Percentiles rank a stretch among this genome's conserved stretches.
phyloP scores from a whole-genome alignment of 1,140 invertebrate genomes.

The Propsilocerus akamusi region DNA sequence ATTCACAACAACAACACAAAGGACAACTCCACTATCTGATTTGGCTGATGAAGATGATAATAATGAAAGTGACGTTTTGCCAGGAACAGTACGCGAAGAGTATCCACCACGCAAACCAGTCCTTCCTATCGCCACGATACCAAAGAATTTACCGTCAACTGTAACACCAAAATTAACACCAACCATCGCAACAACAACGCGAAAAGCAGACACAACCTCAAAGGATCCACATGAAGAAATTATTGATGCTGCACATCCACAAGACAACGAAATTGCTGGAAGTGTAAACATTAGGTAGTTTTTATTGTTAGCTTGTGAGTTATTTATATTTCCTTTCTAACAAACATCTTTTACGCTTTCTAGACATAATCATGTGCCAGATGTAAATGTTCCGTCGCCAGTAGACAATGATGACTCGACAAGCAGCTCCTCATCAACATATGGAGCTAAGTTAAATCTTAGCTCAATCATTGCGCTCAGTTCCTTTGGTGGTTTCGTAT shows the following conservation, averaged over 20 bases:
- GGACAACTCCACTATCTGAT: neutral
- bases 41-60: slow-evolving; percentile 12
- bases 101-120: slow-evolving; percentile 19
- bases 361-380: slow-evolving; percentile 28
- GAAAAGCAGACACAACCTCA: slow-evolving; percentile 12
- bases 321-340: slow-evolving; percentile 24
- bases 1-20: slow-evolving; percentile 21
- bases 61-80: slow-evolving; percentile 18
- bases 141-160: slow-evolving; percentile 14
- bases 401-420: slow-evolving; percentile 37
- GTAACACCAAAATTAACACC: slow-evolving; percentile 11
- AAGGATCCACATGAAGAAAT: slow-evolving; percentile 27
- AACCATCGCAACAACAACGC: slow-evolving; percentile 9
- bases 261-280: slow-evolving; percentile 34
- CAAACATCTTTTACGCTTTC: slow-evolving; percentile 10
- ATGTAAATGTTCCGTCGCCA: slow-evolving; percentile 44
- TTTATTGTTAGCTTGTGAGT: too few species aligned
- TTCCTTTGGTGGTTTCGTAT: slow-evolving; percentile 77
- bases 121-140: slow-evolving; percentile 15
- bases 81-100: slow-evolving; percentile 22
- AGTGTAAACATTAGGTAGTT: slow-evolving; percentile 26
- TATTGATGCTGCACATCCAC: slow-evolving; percentile 40
- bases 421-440: slow-evolving; percentile 33
- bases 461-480: slow-evolving; percentile 77
- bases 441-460: slow-evolving; percentile 58